A percentile compares a stretch with the other conserved stretches of the same genome.
These are phyloP conservation scores for Trypoxylus dichotomus DNA, from an alignment of 1,140 invertebrate genomes.

Conservation along the genomic window DNA sequence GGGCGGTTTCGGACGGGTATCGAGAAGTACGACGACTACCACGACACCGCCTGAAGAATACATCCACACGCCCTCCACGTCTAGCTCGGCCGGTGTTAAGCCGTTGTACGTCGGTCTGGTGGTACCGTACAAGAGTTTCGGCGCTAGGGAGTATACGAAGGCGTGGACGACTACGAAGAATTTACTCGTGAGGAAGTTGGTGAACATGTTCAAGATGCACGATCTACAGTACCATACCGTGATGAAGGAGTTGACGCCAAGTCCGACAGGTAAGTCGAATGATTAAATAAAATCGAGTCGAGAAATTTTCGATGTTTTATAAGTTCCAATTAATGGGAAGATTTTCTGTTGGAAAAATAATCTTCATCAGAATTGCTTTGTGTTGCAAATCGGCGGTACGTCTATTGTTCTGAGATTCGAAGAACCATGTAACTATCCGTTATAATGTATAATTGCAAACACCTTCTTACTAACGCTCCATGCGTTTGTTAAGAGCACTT, in stretches of 20 bases:
- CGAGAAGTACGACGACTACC: slow-evolving; percentile 45
- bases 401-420: too few species aligned
- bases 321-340: too few species aligned
- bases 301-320: too few species aligned
- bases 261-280: slow-evolving; percentile 72
- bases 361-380: too few species aligned
- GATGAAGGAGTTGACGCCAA: slow-evolving; percentile 75
- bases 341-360: too few species aligned
- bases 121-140: slow-evolving; percentile 76
- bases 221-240: slow-evolving; percentile 69
- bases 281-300: too few species aligned
- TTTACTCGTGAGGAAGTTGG: slow-evolving; percentile 64
- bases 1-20: slow-evolving; percentile 44
- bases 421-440: too few species aligned
- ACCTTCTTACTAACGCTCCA: too few species aligned
- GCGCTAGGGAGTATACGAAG: slow-evolving; percentile 71
- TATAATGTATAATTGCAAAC: too few species aligned
- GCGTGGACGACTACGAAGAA: slow-evolving; percentile 69
- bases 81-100: slow-evolving; percentile 37
- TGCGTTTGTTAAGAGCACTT: too few species aligned
- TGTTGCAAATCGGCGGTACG: too few species aligned
- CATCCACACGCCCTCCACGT: slow-evolving; percentile 43
- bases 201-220: slow-evolving; percentile 67
- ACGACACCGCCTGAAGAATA: slow-evolving; percentile 45
- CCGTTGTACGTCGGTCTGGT: slow-evolving; percentile 66